These are phyloP conservation scores for Diplolepis rosae DNA, from an alignment of 2,888 invertebrate genomes.

Conservation along the genomic window DNA sequence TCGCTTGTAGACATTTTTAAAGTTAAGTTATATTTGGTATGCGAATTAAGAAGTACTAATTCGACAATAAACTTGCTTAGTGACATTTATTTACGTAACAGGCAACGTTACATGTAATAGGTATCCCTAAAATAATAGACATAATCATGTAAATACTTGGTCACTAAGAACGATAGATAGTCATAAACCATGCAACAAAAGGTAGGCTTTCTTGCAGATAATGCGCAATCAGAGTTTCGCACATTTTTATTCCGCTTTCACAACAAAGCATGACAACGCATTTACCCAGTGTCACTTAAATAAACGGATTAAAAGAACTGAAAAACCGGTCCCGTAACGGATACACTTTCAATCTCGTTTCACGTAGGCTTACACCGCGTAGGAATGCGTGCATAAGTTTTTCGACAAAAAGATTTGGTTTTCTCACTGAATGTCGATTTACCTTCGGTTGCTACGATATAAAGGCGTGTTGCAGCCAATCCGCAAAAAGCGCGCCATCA, in stretches of 20 bases:
- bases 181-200: conserved; percentile 30
- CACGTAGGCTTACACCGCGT: conserved; percentile 26
- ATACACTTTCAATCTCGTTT: conserved; percentile 29
- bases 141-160: not conserved
- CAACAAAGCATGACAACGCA: conserved; percentile 19
- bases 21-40: not conserved
- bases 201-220: conserved; percentile 25
- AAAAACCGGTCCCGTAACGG: conserved; percentile 28
- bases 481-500: conserved; percentile 1
- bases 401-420: conserved; percentile 24
- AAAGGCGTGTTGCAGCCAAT: conserved; percentile 12
- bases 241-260: conserved; percentile 21
- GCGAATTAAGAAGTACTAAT: not conserved
- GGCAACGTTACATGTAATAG: not conserved
- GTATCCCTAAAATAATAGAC: not conserved
- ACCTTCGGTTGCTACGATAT: conserved; percentile 1
- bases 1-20: not conserved
- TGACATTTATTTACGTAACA: not conserved
- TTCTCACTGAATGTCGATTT: conserved; percentile 21
- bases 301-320: conserved; percentile 25
- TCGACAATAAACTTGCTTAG: no score
- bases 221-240: conserved; percentile 3
- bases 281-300: conserved; percentile 25
- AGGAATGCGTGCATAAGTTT: conserved; percentile 32
- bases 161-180: not conserved